These are phyloP conservation scores for Pseudorhiza aurosa DNA, from an alignment of 30 jellyfish, hydroid and myxozoan species.

Conservation along the genomic window DNA sequence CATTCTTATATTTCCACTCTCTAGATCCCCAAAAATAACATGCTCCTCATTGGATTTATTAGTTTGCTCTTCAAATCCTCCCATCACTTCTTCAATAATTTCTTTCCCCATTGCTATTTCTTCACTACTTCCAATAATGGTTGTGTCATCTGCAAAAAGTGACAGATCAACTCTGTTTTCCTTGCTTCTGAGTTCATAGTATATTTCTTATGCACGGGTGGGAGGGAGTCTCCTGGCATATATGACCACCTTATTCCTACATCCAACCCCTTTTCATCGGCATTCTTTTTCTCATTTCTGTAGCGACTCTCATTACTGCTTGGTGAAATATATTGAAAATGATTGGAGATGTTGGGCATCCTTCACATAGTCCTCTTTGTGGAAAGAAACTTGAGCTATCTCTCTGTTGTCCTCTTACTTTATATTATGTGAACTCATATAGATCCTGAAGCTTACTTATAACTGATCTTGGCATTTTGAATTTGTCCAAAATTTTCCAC, in stretches of 20 bases:
- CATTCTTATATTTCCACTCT: background rate
- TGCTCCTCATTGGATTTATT: background rate
- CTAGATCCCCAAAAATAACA: background rate
- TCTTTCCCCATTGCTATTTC: background rate
- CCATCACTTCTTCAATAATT: background rate
- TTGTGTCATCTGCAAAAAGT: background rate
- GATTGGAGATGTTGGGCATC: background rate
- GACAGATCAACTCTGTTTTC: background rate
- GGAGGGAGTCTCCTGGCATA: constrained; percentile 4
- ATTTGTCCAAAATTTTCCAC: background rate
- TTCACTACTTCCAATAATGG: background rate
- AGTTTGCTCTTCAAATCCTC: background rate
- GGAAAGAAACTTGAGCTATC: constrained; percentile 2
- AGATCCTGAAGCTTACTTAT: background rate
- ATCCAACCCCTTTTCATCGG: background rate
- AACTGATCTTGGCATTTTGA: background rate
- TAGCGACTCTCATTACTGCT: constrained; percentile 8
- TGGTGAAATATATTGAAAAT: background rate
- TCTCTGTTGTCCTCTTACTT: background rate
- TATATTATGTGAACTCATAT: background rate
- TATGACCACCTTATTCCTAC: background rate
- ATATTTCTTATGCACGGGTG: background rate
- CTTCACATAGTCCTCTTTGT: constrained; percentile 1
- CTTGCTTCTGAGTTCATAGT: background rate
- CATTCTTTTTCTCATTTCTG: background rate